A percentile compares a stretch with the other conserved stretches of the same genome.
Evolutionary conservation across 2,797 vertebrate genomes (phyloP).

Genomic region (Gymnocypris eckloni): DNA sequence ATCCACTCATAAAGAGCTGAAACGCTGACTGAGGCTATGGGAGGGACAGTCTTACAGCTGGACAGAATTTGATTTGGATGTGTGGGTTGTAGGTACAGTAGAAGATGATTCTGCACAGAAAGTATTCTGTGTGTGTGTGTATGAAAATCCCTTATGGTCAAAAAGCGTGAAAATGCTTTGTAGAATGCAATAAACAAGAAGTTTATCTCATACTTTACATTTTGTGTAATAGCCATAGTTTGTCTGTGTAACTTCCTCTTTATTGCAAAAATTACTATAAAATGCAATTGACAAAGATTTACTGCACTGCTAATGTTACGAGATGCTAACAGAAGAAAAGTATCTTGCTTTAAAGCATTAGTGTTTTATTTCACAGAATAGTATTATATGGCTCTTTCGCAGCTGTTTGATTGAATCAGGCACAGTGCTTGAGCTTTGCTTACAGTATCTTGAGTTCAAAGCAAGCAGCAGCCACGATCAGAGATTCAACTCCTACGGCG

Average conservation of each 20-base stretch:
- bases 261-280: not conserved
- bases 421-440: constrained; percentile 36
- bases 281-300: constrained; percentile 20
- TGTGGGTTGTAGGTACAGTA: not conserved
- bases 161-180: not conserved
- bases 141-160: not conserved
- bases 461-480: constrained; percentile 51
- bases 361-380: constrained; percentile 36
- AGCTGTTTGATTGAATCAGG: constrained; percentile 23
- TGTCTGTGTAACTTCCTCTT: not conserved
- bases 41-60: constrained; percentile 14
- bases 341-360: constrained; percentile 35
- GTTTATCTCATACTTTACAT: not conserved
- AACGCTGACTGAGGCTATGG: constrained; percentile 29
- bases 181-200: not conserved
- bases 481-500: constrained; percentile 55
- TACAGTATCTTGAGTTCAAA: constrained; percentile 51
- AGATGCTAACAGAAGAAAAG: constrained; percentile 16
- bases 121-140: not conserved
- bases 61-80: not conserved
- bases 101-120: not conserved
- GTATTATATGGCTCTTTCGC: constrained; percentile 34
- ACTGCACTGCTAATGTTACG: constrained; percentile 10
- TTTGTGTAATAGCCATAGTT: constrained; percentile 6
- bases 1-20: constrained; percentile 37